A percentile compares a stretch with the other conserved stretches of the same genome.
Evolutionary conservation across 2,888 invertebrate genomes (phyloP).

Genomic region (Alsophila aescularia): DNA sequence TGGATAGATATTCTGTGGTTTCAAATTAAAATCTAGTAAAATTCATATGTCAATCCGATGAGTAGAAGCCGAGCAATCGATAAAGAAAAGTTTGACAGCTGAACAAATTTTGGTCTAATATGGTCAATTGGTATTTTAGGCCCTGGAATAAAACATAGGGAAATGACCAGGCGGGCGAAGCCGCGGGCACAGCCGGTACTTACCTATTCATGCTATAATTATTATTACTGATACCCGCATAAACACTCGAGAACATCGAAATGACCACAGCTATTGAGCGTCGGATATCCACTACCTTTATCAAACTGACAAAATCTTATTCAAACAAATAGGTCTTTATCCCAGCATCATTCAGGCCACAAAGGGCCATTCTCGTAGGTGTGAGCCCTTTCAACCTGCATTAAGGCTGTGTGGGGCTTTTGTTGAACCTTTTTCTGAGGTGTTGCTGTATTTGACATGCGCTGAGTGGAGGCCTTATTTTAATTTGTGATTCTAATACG

Average conservation of each 20-base stretch:
- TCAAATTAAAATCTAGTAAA: no score
- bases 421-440: conserved; percentile 38
- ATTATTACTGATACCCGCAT: conserved; percentile 6
- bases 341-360: conserved; percentile 50
- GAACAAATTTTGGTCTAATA: not conserved
- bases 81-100: no score
- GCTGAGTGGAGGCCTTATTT: conserved; percentile 35
- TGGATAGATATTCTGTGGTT: no score
- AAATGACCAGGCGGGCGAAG: no score
- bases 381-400: conserved; percentile 47
- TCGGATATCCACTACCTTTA: conserved; percentile 33
- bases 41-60: no score
- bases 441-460: conserved; percentile 46
- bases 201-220: not conserved
- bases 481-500: conserved; percentile 37
- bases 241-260: conserved; percentile 17
- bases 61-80: no score
- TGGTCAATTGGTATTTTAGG: no score
- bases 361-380: conserved; percentile 58
- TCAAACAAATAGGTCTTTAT: conserved; percentile 46
- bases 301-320: conserved; percentile 42
- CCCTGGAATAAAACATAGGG: no score
- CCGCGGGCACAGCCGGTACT: no score
- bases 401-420: conserved; percentile 33
- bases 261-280: conserved; percentile 32